Evolutionary conservation across 2,113 vertebrate genomes (phyloP), one percentile per base, ranked within the genome.

Genomic region (Gymnogyps californianus): DNA sequence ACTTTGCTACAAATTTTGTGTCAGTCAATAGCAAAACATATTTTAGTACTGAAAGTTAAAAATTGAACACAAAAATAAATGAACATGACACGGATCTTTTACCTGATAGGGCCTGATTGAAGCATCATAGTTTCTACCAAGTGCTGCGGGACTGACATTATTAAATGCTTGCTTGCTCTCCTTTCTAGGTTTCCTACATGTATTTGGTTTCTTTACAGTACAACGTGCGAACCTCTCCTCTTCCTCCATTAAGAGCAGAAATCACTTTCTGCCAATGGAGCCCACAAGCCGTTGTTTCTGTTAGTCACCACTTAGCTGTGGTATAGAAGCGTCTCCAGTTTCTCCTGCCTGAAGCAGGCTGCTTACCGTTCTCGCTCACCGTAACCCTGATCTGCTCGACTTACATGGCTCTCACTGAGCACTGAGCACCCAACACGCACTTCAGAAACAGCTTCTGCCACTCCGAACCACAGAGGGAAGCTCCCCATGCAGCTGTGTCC

Each of bases 371-470:
- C 67, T 44, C 6, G 2, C 32, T 10, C 55, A 11, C 34, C 5
- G 0, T 19, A 25, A 25, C 20, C 42, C 57, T 4, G 8, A 16
- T 3, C 69, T 29, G 67, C 67, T 42, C 0, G 4, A 6, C 38
- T 19, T 2, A 0, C 5, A 6, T 9, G 31, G 31, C 52, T 44
- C 28, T 29, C 46, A 4, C 55, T 3, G 15, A 29, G 72, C 34
- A 7, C 38, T 16, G 55, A 31, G 31, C 38, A 15, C 40, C 25
- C n/a, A 5, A 11, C 59, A 5, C 0, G 4, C 2, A 0, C 16
- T 36, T 36, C 44, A 44, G 51, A 47, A 47, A 42, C 0, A 0
- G 62, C 40, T 71, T 32, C 83, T 21, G 52, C 36, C 36, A 9
- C 31, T 12, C 11, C 5, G 65, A 8, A 6, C 38, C n/a, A 11